These are phyloP conservation scores for Phoxinus dragarum DNA, from an alignment of 2,797 vertebrate species.

Conservation along the genomic window DNA sequence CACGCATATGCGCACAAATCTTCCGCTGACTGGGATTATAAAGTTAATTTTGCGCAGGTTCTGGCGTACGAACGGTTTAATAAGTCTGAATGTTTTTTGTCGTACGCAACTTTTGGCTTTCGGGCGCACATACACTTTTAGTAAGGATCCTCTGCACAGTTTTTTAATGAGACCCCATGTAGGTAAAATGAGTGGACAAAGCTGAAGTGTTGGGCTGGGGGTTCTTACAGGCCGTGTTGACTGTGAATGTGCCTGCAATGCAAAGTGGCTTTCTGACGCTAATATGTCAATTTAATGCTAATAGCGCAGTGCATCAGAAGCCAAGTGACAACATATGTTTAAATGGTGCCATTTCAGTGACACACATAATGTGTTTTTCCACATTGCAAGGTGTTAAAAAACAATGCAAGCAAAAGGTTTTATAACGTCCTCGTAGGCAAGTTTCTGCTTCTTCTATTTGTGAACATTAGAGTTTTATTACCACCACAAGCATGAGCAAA, in stretches of 20 bases:
- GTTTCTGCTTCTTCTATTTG: not conserved
- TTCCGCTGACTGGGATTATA: too few species aligned
- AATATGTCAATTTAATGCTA: not conserved
- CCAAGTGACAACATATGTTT: not conserved
- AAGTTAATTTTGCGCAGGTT: too few species aligned
- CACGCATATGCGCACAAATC: too few species aligned
- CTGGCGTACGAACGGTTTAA: too few species aligned
- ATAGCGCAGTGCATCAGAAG: not conserved
- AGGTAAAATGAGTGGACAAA: not conserved
- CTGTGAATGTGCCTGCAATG: constrained; percentile 6
- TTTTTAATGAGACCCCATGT: not conserved
- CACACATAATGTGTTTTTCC: not conserved
- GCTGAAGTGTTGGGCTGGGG: not conserved
- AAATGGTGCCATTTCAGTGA: not conserved
- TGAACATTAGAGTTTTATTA: not conserved
- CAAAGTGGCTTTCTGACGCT: not conserved
- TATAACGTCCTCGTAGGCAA: not conserved
- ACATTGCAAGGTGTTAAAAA: not conserved
- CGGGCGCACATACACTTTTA: too few species aligned
- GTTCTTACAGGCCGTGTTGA: not conserved
- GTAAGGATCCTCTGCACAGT: too few species aligned
- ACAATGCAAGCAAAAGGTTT: not conserved
- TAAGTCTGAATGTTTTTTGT: too few species aligned
- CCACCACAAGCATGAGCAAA: not conserved
- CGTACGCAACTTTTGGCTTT: too few species aligned